phyloP scores from a whole-genome alignment of 2,888 invertebrate genomes.

The Coenonympha arcania region DNA sequence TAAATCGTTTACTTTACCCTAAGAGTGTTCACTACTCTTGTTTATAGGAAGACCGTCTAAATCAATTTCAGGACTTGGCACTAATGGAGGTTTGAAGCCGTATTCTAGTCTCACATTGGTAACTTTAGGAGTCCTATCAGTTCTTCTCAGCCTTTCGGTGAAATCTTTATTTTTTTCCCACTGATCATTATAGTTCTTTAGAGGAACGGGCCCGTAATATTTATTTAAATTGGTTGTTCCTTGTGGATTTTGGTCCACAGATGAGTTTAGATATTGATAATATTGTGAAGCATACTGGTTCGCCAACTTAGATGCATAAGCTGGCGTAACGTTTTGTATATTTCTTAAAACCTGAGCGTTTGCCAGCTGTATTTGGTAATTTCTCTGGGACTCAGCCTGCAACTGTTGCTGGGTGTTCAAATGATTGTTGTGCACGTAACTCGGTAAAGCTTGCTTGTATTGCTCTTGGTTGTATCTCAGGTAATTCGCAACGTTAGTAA shows the following conservation, averaged over 20 bases:
- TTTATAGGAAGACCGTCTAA: conserved; percentile 79
- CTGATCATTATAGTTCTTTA: conserved; percentile 39
- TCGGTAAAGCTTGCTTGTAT: conserved; percentile 26
- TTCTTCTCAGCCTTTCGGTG: conserved; percentile 66
- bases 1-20: background rate
- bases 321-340: conserved; percentile 25
- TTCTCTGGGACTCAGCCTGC: conserved; percentile 30
- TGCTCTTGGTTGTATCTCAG: conserved; percentile 32
- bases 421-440: conserved; percentile 25
- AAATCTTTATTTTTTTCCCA: conserved; percentile 45
- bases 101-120: conserved; percentile 81
- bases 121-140: conserved; percentile 72
- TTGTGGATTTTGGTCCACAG: conserved; percentile 30
- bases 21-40: conserved; percentile 30
- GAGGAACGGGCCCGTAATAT: conserved; percentile 71
- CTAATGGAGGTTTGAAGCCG: conserved; percentile 85
- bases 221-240: conserved; percentile 32
- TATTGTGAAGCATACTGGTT: conserved; percentile 59
- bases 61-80: conserved; percentile 86
- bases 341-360: conserved; percentile 25
- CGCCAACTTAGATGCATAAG: conserved; percentile 50
- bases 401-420: conserved; percentile 25
- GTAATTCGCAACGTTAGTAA: conserved; percentile 33
- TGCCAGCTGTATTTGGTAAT: conserved; percentile 30
- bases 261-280: conserved; percentile 52